Percentiles rank a stretch among this genome's conserved stretches.
Evolutionary conservation across 2,113 vertebrate species (phyloP).

Genomic region (Emydura subglobosa): DNA sequence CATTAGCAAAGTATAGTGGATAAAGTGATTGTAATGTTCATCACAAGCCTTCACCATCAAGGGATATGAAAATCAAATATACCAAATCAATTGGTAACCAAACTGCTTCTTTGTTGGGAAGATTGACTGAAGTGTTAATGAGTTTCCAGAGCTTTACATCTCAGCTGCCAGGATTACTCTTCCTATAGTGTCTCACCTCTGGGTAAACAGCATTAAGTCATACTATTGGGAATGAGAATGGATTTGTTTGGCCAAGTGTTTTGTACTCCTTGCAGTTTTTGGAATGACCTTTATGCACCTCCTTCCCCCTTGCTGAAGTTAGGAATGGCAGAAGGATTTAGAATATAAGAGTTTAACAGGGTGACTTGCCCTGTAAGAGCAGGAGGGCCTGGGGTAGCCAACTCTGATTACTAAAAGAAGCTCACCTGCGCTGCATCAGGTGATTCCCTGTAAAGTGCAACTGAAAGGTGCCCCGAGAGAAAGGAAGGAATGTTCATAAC

Average conservation of each 20-base stretch:
- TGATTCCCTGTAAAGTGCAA: neutral
- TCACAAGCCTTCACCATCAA: neutral
- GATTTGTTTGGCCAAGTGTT: neutral
- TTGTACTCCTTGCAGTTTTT: neutral
- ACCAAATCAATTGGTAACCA: neutral
- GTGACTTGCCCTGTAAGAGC: neutral
- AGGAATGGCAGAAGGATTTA: neutral
- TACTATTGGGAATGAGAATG: fast-evolving
- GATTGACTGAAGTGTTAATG: neutral
- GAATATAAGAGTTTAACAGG: neutral
- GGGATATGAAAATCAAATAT: constrained; percentile 4
- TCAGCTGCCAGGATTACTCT: neutral
- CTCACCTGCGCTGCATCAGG: neutral
- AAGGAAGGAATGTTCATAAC: neutral
- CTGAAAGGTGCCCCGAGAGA: neutral
- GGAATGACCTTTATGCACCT: neutral
- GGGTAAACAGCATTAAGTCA: fast-evolving
- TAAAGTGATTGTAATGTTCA: neutral
- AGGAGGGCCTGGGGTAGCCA: too few species aligned
- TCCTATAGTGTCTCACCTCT: neutral
- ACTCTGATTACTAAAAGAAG: too few species aligned
- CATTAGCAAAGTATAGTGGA: neutral
- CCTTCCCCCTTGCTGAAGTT: neutral
- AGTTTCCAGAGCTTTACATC: neutral
- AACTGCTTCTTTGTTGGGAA: neutral